A percentile compares a stretch with the other conserved stretches of the same genome.
Conservation (phyloP, 2,113 vertebrate species). For the Atrichornis clamosus region DNA sequence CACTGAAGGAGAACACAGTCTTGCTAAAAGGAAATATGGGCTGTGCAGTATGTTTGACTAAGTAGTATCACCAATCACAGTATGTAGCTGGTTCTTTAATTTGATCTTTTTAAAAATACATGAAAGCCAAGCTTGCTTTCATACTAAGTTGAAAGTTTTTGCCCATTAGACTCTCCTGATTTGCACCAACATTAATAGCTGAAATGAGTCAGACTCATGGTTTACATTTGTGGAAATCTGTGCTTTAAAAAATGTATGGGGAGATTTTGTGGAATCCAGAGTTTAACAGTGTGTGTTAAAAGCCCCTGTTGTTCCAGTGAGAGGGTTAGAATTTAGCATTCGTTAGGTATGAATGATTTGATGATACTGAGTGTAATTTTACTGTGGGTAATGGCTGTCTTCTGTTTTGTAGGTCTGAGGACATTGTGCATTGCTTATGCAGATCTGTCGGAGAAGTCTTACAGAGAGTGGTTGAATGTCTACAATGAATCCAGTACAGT, state of each 20-base stretch:
- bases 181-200: neutral
- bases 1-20: neutral
- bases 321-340: neutral
- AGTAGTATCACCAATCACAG: neutral
- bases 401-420: conserved; percentile 80
- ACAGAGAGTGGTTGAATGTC: conserved; percentile 87
- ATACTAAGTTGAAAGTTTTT: neutral
- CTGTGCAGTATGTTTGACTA: neutral
- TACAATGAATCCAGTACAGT: conserved; percentile 85
- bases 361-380: neutral
- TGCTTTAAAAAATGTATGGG: neutral
- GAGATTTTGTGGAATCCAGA: neutral
- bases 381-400: neutral
- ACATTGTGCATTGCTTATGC: conserved; percentile 94
- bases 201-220: neutral
- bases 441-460: conserved; percentile 86
- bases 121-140: neutral
- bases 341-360: neutral
- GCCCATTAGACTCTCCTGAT: neutral
- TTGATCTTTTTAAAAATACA: neutral
- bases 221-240: neutral
- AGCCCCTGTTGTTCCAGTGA: neutral
- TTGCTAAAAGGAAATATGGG: neutral
- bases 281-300: neutral
- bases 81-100: neutral